These are phyloP conservation scores for Phenganax stokvisi DNA, from an alignment of 92 coral and sea anemone genomes.

Conservation along the genomic window DNA sequence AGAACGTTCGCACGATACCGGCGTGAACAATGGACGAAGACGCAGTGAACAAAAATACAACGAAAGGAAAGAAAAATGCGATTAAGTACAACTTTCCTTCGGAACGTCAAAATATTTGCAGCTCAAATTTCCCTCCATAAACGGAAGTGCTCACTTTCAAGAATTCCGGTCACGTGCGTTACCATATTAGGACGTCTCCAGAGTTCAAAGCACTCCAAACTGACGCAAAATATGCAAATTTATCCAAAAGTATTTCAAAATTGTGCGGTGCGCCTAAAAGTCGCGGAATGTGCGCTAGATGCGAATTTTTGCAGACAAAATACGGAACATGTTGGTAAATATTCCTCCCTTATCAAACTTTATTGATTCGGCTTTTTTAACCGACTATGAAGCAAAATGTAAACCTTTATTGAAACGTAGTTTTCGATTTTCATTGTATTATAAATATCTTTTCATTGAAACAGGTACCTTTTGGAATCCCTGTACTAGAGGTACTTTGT, in stretches of 20 bases:
- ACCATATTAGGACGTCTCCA: conserved; percentile 9
- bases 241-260: conserved; percentile 18
- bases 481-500: too few species aligned
- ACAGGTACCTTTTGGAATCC: too few species aligned
- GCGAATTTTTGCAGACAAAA: background rate
- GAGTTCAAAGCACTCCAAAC: background rate
- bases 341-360: too few species aligned
- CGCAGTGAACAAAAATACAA: background rate
- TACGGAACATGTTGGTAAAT: background rate
- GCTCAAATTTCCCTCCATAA: conserved; percentile 38
- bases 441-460: too few species aligned
- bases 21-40: background rate
- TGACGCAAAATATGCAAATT: conserved; percentile 6
- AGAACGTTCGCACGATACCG: background rate
- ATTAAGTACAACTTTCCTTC: background rate
- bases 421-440: too few species aligned
- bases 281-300: background rate
- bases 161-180: conserved; percentile 20
- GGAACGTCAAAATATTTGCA: background rate
- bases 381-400: too few species aligned
- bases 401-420: too few species aligned
- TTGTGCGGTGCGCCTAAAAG: conserved; percentile 1
- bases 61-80: background rate
- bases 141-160: conserved; percentile 16
- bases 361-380: too few species aligned